Evolutionary conservation across 1,140 invertebrate genomes (phyloP).

Genomic region (Drosophila ercepeae): DNA sequence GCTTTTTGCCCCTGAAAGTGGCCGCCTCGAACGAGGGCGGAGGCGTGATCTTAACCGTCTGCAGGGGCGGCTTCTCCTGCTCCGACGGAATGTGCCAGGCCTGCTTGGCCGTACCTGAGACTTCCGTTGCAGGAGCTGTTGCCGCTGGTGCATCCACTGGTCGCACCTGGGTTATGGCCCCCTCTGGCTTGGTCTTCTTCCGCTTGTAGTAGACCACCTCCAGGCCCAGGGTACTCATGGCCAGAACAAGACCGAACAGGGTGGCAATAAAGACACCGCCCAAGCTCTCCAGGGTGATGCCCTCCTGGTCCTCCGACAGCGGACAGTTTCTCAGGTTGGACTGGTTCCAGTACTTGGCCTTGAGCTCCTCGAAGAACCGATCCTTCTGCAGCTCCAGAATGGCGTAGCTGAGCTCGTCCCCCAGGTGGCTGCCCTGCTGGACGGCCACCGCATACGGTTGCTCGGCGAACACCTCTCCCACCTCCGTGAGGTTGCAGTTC

Average conservation of each 20-base stretch:
- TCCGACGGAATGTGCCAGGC: conserved; percentile 37
- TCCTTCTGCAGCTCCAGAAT: conserved; percentile 94
- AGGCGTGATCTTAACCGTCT: conserved; percentile 37
- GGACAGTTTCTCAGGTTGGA: conserved; percentile 88
- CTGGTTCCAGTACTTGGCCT: conserved; percentile 93
- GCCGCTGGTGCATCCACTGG: conserved; percentile 13
- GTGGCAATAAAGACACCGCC: conserved; percentile 96
- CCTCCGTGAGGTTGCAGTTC: conserved; percentile 93
- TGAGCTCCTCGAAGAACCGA: conserved; percentile 91
- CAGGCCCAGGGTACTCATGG: conserved; percentile 91
- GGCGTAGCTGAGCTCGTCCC: conserved; percentile 90
- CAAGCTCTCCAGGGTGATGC: conserved; percentile 94
- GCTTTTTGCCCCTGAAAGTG: conserved; percentile 60
- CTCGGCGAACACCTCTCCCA: conserved; percentile 94
- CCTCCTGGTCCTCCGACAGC: conserved; percentile 91
- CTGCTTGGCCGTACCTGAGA: conserved; percentile 9
- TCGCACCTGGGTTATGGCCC: conserved; percentile 54
- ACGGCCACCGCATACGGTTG: conserved; percentile 95
- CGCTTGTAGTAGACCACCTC: conserved; percentile 92
- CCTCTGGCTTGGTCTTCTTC: conserved; percentile 28
- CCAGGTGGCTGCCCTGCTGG: conserved; percentile 91
- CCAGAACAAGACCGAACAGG: conserved; percentile 91
- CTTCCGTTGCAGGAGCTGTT: conserved; percentile 19
- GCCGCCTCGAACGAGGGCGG: conserved; percentile 68
- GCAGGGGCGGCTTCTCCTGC: conserved; percentile 8